A percentile compares a stretch with the other conserved stretches of the same genome.
Evolutionary conservation across 2,888 invertebrate species (phyloP).

Genomic region (Scaptomyza caliginosa): DNA sequence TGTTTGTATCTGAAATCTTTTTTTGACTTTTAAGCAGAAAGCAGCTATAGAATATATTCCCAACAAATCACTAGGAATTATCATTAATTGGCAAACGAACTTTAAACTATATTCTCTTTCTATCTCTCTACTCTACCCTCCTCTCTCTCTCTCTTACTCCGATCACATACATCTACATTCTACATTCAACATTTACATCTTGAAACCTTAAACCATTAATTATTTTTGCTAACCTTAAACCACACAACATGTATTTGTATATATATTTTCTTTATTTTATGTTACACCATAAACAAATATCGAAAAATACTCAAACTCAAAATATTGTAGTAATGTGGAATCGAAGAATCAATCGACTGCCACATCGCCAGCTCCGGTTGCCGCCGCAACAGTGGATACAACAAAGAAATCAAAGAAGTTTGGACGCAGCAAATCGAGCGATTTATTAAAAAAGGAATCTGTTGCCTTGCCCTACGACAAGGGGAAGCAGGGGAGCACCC

Average conservation of each 20-base stretch:
- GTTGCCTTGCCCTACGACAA: constrained; percentile 83
- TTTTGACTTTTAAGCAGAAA: constrained; percentile 38
- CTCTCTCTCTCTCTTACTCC: constrained; percentile 12
- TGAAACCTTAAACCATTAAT: constrained; percentile 40
- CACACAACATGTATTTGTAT: constrained; percentile 67
- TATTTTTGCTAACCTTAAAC: constrained; percentile 67
- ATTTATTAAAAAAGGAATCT: constrained; percentile 88
- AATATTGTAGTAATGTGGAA: constrained; percentile 56
- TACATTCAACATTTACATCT: neutral
- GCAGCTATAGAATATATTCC: constrained; percentile 6
- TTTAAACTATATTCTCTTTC: constrained; percentile 9
- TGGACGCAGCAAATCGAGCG: constrained; percentile 90
- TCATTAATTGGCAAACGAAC: constrained; percentile 56
- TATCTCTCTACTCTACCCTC: neutral
- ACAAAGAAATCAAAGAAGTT: constrained; percentile 82
- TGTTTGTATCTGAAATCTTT: constrained; percentile 13
- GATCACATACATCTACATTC: constrained; percentile 47
- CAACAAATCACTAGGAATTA: constrained; percentile 62
- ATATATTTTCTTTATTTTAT: constrained; percentile 74
- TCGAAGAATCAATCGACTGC: constrained; percentile 60
- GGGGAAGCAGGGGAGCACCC: constrained; percentile 85
- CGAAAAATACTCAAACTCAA: constrained; percentile 34
- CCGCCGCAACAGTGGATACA: constrained; percentile 42
- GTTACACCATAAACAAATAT: constrained; percentile 44
- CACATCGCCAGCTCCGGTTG: constrained; percentile 51